Evolutionary conservation across 37 sponge, comb jelly and placozoan species (phyloP).

Genomic region (Geodia barretti): DNA sequence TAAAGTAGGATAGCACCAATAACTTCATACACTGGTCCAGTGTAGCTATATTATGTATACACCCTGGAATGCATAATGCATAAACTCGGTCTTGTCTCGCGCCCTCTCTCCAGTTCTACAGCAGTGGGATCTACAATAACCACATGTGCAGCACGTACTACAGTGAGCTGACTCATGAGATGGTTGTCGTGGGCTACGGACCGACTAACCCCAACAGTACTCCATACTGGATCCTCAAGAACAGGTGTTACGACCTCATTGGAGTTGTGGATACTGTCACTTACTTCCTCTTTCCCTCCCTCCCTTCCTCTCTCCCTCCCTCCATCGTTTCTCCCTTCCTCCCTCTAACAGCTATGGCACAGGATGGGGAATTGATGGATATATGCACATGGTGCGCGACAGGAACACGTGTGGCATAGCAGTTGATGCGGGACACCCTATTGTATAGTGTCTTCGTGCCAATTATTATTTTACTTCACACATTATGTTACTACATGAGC

Average conservation of each 20-base stretch:
- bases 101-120: constrained; percentile 27
- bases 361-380: constrained; percentile 12
- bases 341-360: constrained; percentile 21
- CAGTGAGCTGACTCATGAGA: constrained; percentile 10
- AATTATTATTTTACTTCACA: too few relatives aligned
- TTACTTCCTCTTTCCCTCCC: neutral
- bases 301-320: neutral
- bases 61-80: too few relatives aligned
- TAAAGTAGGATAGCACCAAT: too few relatives aligned
- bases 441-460: too few relatives aligned
- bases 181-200: constrained; percentile 35
- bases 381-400: constrained; percentile 4
- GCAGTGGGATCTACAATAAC: constrained; percentile 1
- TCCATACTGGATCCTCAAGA: constrained; percentile 23
- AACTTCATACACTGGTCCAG: too few relatives aligned
- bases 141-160: neutral
- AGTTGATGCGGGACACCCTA: constrained; percentile 15
- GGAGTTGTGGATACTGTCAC: neutral
- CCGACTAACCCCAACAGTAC: too few relatives aligned
- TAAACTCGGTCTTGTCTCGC: too few relatives aligned
- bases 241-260: neutral
- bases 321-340: too few relatives aligned
- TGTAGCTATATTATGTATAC: too few relatives aligned
- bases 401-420: constrained; percentile 31
- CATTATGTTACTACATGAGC: too few relatives aligned